Evolutionary conservation across 2,797 vertebrate species (phyloP).

Genomic region (Darevskia nairensis): DNA sequence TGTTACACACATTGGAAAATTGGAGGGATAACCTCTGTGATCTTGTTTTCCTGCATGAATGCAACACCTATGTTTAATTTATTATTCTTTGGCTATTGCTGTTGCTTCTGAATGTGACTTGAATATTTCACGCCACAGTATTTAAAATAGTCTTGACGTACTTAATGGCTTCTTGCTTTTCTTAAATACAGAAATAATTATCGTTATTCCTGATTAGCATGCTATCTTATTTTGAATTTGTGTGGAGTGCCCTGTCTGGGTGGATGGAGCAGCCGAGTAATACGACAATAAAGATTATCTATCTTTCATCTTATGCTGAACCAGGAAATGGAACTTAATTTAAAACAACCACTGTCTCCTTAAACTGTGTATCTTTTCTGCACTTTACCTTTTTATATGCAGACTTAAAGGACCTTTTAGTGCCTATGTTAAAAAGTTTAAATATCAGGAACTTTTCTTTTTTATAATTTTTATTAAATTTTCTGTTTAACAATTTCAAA

Average conservation of each 20-base stretch:
- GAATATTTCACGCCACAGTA: not conserved
- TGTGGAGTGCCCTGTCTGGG: too few species aligned
- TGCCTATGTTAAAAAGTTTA: not conserved
- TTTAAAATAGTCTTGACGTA: not conserved
- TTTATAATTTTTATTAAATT: too few species aligned
- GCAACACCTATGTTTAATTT: slow-evolving; percentile 50
- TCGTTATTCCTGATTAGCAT: not conserved
- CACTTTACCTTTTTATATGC: not conserved
- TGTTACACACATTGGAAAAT: not conserved
- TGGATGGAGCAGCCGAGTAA: too few species aligned
- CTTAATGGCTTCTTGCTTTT: not conserved
- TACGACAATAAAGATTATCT: too few species aligned
- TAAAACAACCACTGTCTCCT: not conserved
- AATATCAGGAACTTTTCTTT: not conserved
- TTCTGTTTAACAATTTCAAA: too few species aligned
- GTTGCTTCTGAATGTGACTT: slow-evolving; percentile 12
- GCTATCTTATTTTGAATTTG: not conserved
- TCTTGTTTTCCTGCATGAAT: slow-evolving; percentile 15
- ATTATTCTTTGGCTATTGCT: slow-evolving; percentile 17
- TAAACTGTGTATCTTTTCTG: not conserved
- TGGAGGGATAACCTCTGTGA: not conserved
- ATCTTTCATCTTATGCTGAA: too few species aligned
- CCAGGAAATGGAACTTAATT: not conserved
- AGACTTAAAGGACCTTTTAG: not conserved
- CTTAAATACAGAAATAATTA: not conserved